phyloP scores from a whole-genome alignment of 35 echinoderm and acorn worm species.

The Heliocidaris erythrogramma region DNA sequence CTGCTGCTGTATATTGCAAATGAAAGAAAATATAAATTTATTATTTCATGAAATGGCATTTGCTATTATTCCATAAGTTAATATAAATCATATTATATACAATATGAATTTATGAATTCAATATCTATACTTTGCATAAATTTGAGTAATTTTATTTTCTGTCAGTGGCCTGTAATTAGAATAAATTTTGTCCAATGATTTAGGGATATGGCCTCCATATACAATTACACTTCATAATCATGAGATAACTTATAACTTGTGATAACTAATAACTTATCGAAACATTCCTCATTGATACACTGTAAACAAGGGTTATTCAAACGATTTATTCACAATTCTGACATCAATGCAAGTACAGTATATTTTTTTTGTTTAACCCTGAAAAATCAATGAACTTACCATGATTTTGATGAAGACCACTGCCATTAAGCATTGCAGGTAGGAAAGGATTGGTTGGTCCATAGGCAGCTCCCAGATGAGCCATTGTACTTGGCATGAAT shows the following conservation, averaged over 20 bases:
- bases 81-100: not conserved
- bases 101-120: no score
- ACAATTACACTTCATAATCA: no score
- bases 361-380: not conserved
- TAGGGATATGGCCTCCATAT: no score
- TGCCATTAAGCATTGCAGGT: constrained; percentile 54
- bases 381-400: not conserved
- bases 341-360: not conserved
- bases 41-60: not conserved
- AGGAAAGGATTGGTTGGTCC: constrained; percentile 49
- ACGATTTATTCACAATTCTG: not conserved
- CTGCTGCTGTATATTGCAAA: not conserved
- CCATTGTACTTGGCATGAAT: constrained; percentile 55
- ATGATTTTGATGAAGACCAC: constrained; percentile 39
- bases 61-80: not conserved
- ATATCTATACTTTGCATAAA: no score
- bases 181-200: no score
- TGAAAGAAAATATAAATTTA: not conserved
- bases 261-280: not conserved
- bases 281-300: not conserved
- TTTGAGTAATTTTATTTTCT: no score
- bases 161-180: no score
- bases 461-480: constrained; percentile 32
- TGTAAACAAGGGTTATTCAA: not conserved
- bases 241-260: no score